phyloP scores from a whole-genome alignment of 2,113 vertebrate species.

The Bungarus multicinctus region DNA sequence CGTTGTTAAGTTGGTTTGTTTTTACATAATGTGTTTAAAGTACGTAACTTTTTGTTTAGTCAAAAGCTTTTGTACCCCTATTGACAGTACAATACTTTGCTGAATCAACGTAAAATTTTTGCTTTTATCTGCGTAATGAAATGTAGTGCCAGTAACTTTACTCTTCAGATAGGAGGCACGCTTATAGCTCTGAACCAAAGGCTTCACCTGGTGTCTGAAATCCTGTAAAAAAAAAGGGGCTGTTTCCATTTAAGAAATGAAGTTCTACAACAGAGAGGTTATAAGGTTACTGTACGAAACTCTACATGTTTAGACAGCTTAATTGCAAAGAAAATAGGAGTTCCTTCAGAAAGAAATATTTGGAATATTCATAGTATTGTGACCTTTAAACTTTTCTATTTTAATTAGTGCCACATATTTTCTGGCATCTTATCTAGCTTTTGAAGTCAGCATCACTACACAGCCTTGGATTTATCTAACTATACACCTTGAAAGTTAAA shows the following conservation, averaged over 20 bases:
- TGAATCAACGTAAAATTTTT: not conserved
- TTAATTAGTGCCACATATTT: conserved; percentile 50
- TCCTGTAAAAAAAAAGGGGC: not conserved
- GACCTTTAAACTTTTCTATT: conserved; percentile 48
- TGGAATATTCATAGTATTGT: conserved; percentile 33
- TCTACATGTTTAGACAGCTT: conserved; percentile 24
- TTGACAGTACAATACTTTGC: not conserved
- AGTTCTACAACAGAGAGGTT: not conserved
- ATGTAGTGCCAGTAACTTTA: not conserved
- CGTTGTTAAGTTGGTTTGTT: not conserved
- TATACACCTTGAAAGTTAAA: not conserved
- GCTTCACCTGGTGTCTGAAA: not conserved
- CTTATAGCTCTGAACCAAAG: not conserved
- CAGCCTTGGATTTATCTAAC: not conserved
- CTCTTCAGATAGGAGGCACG: not conserved
- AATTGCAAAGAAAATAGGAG: conserved; percentile 49
- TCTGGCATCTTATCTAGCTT: conserved; percentile 38
- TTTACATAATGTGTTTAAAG: not conserved
- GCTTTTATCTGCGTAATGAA: not conserved
- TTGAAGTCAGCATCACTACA: conserved; percentile 36
- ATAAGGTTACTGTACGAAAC: not conserved
- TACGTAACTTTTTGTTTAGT: not conserved
- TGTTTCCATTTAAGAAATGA: conserved; percentile 11
- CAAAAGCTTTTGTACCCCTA: not conserved
- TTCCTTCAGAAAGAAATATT: conserved; percentile 41